Conservation (phyloP, 1,140 invertebrate genomes). For the Drosophila sp. region DNA sequence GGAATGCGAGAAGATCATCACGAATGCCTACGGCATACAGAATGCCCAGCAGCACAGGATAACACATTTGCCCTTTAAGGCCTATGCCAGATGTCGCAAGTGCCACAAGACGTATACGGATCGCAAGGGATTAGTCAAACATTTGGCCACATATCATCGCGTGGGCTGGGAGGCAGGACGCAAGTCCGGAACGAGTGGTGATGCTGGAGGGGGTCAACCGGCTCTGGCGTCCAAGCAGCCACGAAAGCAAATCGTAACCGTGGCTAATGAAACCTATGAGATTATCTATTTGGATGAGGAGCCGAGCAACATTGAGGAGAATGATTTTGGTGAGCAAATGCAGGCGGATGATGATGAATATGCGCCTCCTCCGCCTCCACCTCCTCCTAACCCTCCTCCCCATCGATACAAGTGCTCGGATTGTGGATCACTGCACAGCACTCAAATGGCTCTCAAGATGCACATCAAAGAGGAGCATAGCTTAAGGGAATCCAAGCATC, state of each 20-base stretch:
- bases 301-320: slow-evolving; percentile 52
- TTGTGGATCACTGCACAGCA: slow-evolving; percentile 62
- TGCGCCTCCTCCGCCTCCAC: not conserved
- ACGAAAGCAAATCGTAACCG: slow-evolving; percentile 64
- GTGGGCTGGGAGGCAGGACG: slow-evolving; percentile 42
- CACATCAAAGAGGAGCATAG: slow-evolving; percentile 69
- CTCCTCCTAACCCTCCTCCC: slow-evolving; percentile 3
- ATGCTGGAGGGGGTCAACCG: not conserved
- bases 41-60: slow-evolving; percentile 79
- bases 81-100: slow-evolving; percentile 70
- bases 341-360: slow-evolving; percentile 68
- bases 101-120: slow-evolving; percentile 76
- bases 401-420: slow-evolving; percentile 69
- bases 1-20: slow-evolving; percentile 76
- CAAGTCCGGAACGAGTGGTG: slow-evolving; percentile 14
- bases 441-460: slow-evolving; percentile 50
- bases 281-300: slow-evolving; percentile 73
- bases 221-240: slow-evolving; percentile 26
- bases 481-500: slow-evolving; percentile 37
- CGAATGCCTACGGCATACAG: slow-evolving; percentile 78
- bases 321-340: slow-evolving; percentile 72
- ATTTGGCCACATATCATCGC: slow-evolving; percentile 69
- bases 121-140: slow-evolving; percentile 74
- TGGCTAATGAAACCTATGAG: slow-evolving; percentile 72
- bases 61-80: slow-evolving; percentile 73